phyloP scores from a whole-genome alignment of 2,888 invertebrate genomes.

The Helobdella robusta region DNA sequence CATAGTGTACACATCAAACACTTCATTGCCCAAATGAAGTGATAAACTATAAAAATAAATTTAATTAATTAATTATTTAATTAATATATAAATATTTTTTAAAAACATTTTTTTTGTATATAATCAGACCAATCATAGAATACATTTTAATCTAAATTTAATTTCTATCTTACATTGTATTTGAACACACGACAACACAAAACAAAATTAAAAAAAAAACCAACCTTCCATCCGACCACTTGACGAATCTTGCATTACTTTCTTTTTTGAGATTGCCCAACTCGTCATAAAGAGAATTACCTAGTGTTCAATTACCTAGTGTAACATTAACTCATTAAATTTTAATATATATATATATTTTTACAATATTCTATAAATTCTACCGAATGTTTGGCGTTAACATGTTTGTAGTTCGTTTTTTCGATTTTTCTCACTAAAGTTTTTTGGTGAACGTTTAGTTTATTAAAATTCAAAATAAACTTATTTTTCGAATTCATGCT shows the following conservation, averaged over 20 bases:
- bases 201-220: constrained; percentile 13
- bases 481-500: too few relatives aligned
- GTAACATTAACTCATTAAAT: constrained; percentile 71
- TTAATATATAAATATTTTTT: neutral
- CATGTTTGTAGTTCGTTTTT: too few relatives aligned
- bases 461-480: too few relatives aligned
- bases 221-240: constrained; percentile 82
- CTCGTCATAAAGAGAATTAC: constrained; percentile 42
- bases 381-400: too few relatives aligned
- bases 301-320: constrained; percentile 59
- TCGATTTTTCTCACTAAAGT: too few relatives aligned
- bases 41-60: constrained; percentile 63
- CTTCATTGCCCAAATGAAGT: constrained; percentile 87
- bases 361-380: too few relatives aligned
- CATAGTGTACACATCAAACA: constrained; percentile 93
- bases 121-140: too few relatives aligned
- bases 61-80: neutral
- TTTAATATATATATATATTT: too few relatives aligned
- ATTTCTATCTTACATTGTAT: too few relatives aligned
- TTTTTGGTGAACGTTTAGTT: too few relatives aligned
- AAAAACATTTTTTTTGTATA: too few relatives aligned
- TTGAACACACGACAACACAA: constrained; percentile 2
- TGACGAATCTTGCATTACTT: constrained; percentile 86
- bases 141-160: too few relatives aligned
- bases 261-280: constrained; percentile 66